Percentiles rank a stretch among this genome's conserved stretches.
phyloP scores from a whole-genome alignment of 2,888 invertebrate genomes.

The Macrosoma leucophasiata region DNA sequence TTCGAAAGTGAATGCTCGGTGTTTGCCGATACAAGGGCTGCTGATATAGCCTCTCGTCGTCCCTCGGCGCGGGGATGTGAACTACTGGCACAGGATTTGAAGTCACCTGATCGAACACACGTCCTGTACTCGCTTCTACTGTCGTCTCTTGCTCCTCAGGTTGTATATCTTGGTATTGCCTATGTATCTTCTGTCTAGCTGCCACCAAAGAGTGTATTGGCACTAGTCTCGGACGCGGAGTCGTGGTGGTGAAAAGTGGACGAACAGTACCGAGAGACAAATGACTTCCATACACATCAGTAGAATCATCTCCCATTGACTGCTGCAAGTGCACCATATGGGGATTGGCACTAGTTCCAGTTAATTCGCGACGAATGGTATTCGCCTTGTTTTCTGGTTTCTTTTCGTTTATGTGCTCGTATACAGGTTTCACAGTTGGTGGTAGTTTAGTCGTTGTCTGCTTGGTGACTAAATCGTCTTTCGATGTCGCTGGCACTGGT shows the following conservation, averaged over 20 bases:
- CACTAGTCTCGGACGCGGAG: conserved; percentile 71
- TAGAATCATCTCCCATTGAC: conserved; percentile 78
- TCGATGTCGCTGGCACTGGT: conserved; percentile 44
- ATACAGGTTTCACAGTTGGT: conserved; percentile 68
- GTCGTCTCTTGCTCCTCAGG: conserved; percentile 61
- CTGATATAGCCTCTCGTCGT: conserved; percentile 56
- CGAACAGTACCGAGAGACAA: conserved; percentile 78
- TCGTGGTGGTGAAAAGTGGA: conserved; percentile 81
- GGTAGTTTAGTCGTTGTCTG: conserved; percentile 59
- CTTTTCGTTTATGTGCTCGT: conserved; percentile 65
- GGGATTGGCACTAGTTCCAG: conserved; percentile 73
- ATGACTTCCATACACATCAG: conserved; percentile 81
- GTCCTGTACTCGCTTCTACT: conserved; percentile 70
- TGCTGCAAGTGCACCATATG: conserved; percentile 76
- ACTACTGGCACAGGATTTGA: conserved; percentile 72
- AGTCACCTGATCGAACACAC: conserved; percentile 66
- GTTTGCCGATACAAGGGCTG: conserved; percentile 55
- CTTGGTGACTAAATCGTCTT: conserved; percentile 56
- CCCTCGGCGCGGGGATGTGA: conserved; percentile 67
- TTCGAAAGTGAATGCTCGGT: conserved; percentile 57
- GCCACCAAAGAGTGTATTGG: conserved; percentile 70
- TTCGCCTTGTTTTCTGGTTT: conserved; percentile 72
- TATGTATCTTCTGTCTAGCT: conserved; percentile 64
- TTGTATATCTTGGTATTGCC: conserved; percentile 55
- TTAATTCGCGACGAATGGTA: conserved; percentile 77